phyloP scores from a whole-genome alignment of 1,140 invertebrate species.

The Drosophila pachea region DNA sequence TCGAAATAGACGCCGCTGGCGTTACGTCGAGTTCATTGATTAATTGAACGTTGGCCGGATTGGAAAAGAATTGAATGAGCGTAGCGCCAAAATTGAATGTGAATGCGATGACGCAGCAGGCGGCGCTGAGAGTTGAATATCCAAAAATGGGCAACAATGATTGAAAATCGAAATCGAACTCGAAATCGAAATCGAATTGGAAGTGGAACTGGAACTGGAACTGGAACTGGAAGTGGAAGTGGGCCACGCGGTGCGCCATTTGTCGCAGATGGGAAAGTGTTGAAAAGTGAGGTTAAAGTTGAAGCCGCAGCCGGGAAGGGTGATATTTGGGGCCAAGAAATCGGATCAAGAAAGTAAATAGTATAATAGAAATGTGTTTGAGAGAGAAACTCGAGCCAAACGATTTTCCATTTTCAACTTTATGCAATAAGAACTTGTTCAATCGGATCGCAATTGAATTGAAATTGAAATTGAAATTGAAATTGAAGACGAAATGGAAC shows the following conservation, averaged over 20 bases:
- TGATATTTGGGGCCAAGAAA: neutral
- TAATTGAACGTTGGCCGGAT: slow-evolving; percentile 32
- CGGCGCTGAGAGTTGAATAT: neutral
- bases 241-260: slow-evolving; percentile 42
- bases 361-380: neutral
- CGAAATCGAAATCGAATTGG: slow-evolving; percentile 8
- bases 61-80: slow-evolving; percentile 16
- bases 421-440: neutral
- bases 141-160: slow-evolving; percentile 8
- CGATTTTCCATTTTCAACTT: no score
- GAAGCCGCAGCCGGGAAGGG: neutral
- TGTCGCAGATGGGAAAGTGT: slow-evolving; percentile 52
- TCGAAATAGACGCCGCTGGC: slow-evolving; percentile 20
- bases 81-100: slow-evolving; percentile 34
- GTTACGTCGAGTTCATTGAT: slow-evolving; percentile 39
- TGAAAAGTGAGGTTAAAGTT: slow-evolving; percentile 6
- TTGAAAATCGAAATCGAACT: neutral
- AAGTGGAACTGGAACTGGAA: slow-evolving; percentile 15
- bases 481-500: neutral
- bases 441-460: neutral
- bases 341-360: neutral
- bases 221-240: no score
- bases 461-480: slow-evolving; percentile 1
- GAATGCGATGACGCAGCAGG: slow-evolving; percentile 38
- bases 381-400: neutral